phyloP scores from a whole-genome alignment of 1,140 invertebrate species.

The Drosophila nebulosa region DNA sequence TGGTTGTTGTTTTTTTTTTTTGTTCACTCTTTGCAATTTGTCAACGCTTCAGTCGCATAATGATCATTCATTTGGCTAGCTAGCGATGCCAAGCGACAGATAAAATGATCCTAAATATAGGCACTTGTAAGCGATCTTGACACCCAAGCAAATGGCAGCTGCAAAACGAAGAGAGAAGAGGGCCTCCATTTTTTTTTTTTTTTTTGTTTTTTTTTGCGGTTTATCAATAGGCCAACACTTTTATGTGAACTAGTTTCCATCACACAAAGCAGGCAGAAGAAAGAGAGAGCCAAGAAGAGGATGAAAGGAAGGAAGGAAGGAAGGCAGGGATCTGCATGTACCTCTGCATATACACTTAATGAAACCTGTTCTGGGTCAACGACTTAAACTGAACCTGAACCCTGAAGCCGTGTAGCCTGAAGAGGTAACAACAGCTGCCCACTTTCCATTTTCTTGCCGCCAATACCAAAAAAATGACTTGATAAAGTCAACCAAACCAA shows the following conservation, averaged over 20 bases:
- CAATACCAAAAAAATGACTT: slow-evolving; percentile 41
- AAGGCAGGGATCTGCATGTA: background rate
- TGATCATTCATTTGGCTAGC: slow-evolving; percentile 67
- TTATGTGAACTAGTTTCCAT: slow-evolving; percentile 41
- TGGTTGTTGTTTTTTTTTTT: background rate
- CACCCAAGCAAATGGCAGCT: slow-evolving; percentile 5
- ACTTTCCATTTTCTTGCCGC: slow-evolving; percentile 46
- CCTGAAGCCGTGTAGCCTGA: background rate
- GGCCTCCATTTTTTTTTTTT: too few relatives aligned
- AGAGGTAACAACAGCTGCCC: slow-evolving; percentile 20
- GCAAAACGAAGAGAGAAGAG: background rate
- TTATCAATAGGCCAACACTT: slow-evolving; percentile 26
- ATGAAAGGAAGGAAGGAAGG: background rate
- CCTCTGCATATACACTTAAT: background rate
- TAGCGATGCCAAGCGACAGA: slow-evolving; percentile 56
- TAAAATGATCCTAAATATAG: slow-evolving; percentile 71
- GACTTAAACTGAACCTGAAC: slow-evolving; percentile 8
- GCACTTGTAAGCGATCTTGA: slow-evolving; percentile 25
- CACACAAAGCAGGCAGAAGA: slow-evolving; percentile 12
- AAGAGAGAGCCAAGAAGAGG: background rate
- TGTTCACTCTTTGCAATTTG: slow-evolving; percentile 56
- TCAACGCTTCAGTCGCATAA: slow-evolving; percentile 65
- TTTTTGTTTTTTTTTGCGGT: too few relatives aligned
- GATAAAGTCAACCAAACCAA: slow-evolving; percentile 45
- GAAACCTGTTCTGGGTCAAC: slow-evolving; percentile 11